Conservation (phyloP, 2,888 invertebrate species). For the Leptinotarsa peninsularis region DNA sequence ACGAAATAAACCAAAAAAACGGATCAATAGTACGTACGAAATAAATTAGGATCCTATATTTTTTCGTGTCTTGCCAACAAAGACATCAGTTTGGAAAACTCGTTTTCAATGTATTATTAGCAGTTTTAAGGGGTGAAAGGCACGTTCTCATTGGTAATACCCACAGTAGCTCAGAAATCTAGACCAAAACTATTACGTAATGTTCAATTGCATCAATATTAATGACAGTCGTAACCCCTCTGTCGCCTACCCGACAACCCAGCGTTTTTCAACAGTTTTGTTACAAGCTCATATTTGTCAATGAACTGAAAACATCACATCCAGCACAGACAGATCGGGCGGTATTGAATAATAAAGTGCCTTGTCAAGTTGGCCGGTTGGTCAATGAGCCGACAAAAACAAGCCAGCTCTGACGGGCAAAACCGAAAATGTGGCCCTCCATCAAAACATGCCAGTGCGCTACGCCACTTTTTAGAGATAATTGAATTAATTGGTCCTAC, state of each 20-base stretch:
- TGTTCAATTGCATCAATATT: neutral
- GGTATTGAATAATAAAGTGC: slow-evolving; percentile 61
- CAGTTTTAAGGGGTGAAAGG: no score
- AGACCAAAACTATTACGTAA: neutral
- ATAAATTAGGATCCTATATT: no score
- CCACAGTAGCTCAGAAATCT: neutral
- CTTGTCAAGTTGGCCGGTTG: slow-evolving; percentile 51
- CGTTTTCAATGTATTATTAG: no score
- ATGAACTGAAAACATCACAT: slow-evolving; percentile 42
- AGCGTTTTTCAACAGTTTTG: slow-evolving; percentile 34
- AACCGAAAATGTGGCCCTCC: slow-evolving; percentile 45
- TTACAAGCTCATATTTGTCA: slow-evolving; percentile 47
- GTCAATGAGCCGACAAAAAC: slow-evolving; percentile 63
- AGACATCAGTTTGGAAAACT: no score
- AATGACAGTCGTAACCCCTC: neutral
- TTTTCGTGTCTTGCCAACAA: no score
- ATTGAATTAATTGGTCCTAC: slow-evolving; percentile 41
- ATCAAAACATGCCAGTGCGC: slow-evolving; percentile 46
- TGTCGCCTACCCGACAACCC: slow-evolving; percentile 7
- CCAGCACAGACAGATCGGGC: slow-evolving; percentile 58
- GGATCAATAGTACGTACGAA: no score
- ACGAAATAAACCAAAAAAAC: no score
- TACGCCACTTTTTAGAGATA: slow-evolving; percentile 42
- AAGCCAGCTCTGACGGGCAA: slow-evolving; percentile 46
- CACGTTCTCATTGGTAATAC: neutral